Evolutionary conservation across 1,140 invertebrate genomes (phyloP).

Genomic region (Papilio polytes): DNA sequence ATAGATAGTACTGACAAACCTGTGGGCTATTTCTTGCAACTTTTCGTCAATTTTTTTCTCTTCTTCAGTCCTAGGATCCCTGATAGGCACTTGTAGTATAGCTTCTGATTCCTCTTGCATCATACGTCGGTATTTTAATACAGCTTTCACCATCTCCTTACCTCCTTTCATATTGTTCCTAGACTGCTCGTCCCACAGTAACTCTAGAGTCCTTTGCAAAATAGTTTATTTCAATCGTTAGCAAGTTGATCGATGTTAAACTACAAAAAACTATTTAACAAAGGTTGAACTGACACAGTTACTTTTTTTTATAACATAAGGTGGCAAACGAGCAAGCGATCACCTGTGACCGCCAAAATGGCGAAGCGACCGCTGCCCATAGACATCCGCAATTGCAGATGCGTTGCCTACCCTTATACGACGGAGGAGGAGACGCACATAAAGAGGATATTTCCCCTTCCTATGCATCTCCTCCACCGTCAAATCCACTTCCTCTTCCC

Average conservation of each 20-base stretch:
- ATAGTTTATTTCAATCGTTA: neutral
- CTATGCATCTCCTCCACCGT: no score
- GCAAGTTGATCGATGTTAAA: no score
- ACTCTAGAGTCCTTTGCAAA: conserved; percentile 63
- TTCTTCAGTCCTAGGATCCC: conserved; percentile 56
- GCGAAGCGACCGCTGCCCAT: no score
- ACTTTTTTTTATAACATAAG: no score
- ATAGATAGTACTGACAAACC: conserved; percentile 42
- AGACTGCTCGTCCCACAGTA: conserved; percentile 60
- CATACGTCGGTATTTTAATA: conserved; percentile 60
- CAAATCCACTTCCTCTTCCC: no score
- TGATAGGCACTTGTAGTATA: conserved; percentile 57
- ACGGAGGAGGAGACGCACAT: no score
- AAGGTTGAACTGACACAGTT: neutral
- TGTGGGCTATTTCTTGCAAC: conserved; percentile 64
- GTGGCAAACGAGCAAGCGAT: no score
- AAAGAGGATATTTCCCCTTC: no score
- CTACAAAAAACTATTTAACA: no score
- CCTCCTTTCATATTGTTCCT: conserved; percentile 63
- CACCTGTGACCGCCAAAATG: no score
- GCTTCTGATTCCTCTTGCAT: conserved; percentile 59
- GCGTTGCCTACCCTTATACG: no score
- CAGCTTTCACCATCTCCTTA: conserved; percentile 62
- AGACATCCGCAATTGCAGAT: no score
- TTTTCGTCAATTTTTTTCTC: conserved; percentile 58